Base-by-base conservation (phyloP, 2,113 vertebrate genomes). In the Alexandromys fortis region DNA sequence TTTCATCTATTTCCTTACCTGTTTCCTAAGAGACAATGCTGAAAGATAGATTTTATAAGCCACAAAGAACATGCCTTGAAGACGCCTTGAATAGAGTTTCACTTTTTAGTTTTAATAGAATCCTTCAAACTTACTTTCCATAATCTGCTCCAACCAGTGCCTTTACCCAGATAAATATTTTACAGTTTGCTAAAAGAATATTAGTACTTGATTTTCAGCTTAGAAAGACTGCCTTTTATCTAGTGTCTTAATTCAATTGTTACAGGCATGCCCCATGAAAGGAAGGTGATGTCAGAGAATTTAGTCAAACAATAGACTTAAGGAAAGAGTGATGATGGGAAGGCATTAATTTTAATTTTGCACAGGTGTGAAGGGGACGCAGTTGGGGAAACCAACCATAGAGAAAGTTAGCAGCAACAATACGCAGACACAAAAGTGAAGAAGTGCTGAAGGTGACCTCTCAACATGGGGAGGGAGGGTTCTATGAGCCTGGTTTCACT, bases 91-190 rank as follows among this genome's bases (percentile, higher is more conserved):
- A 79, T 11, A 92, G 38, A 30, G 38, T 17, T 81, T 89, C 70
- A 16, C 49, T 67, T 91, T 90, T 61, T 63, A 72, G 33, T 55
- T 49, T 92, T 58, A 92, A 33, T 93, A 90, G 28, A 72, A 55
- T n/a, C 22, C 38, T 93, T 58, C 87, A 70, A 12, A 63, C 17
- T 10, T 19, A 33, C 52, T 65, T 35, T 7, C 24, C 55, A 35
- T 70, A 65, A 52, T 2, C 10, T 79, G 30, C 22, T 5, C 28
- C 45, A 26, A 55, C 38, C 38, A n/a, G 33, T 79, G 1, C 22
- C 77, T 94, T 95, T 38, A 55, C n/a, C 89, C 52, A 49, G 2
- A 30, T 52, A 16, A 58, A 28, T 70, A 33, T 28, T 79, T 81
- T 72, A 52, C 42, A 38, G 1, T 88, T 87, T 94, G 6, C 47